phyloP scores from a whole-genome alignment of 2,888 invertebrate species.

The Stratiomys singularior region DNA sequence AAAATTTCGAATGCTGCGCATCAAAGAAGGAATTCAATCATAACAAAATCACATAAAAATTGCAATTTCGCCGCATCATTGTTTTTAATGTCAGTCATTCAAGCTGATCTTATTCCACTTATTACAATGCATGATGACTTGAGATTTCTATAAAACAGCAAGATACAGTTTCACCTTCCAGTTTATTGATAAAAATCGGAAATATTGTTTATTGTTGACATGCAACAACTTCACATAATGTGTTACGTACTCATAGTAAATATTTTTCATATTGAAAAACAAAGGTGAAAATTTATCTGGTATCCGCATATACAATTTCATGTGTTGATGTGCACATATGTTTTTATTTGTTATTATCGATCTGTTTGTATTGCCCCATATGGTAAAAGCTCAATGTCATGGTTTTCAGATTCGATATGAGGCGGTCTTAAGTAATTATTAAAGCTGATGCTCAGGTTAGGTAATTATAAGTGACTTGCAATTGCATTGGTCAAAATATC shows the following conservation, averaged over 20 bases:
- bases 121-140: neutral
- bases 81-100: no score
- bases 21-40: no score
- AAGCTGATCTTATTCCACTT: no score
- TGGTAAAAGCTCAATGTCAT: neutral
- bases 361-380: neutral
- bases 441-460: no score
- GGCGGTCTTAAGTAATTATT: neutral
- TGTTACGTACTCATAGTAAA: constrained; percentile 3
- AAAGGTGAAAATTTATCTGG: no score
- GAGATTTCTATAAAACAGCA: neutral
- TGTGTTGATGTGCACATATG: neutral
- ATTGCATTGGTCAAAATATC: no score
- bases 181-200: neutral
- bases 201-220: neutral
- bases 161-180: neutral
- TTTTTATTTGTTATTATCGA: neutral
- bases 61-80: no score
- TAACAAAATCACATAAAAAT: no score
- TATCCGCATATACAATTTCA: neutral
- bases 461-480: no score
- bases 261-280: neutral
- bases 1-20: no score
- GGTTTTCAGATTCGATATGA: neutral
- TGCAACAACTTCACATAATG: neutral